Percentiles rank a stretch among this genome's conserved stretches.
phyloP scores from a whole-genome alignment of 2,113 vertebrate genomes.

The Pseudorectes ferrugineus region DNA sequence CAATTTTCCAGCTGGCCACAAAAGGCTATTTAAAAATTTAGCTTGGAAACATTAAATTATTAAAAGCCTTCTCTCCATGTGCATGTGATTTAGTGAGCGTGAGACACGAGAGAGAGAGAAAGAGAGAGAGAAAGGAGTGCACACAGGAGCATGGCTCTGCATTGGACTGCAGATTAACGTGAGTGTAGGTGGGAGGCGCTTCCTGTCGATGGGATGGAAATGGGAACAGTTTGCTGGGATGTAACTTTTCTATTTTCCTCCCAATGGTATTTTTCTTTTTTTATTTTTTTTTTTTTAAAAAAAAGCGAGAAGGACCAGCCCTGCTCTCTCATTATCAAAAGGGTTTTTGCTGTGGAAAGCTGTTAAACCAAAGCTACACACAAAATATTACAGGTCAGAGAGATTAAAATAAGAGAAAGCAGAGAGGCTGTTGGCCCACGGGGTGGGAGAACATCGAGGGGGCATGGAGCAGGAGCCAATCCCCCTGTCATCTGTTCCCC shows the following conservation, averaged over 20 bases:
- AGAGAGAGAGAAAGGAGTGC: constrained; percentile 55
- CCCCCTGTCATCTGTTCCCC: background rate
- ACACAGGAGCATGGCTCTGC: constrained; percentile 46
- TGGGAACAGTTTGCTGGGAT: constrained; percentile 35
- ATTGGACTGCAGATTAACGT: background rate
- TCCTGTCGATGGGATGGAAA: constrained; percentile 50
- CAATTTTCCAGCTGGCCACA: constrained; percentile 57
- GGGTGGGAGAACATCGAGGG: background rate
- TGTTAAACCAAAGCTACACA: constrained; percentile 15
- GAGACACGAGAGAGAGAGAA: constrained; percentile 59
- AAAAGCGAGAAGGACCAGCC: background rate
- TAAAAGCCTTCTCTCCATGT: constrained; percentile 63
- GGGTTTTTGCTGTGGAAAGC: constrained; percentile 45
- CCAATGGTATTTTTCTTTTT: background rate
- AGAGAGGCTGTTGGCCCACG: background rate
- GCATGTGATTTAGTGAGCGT: constrained; percentile 60
- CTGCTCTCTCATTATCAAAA: constrained; percentile 36
- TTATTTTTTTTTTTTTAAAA: background rate
- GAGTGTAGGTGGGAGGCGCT: constrained; percentile 35
- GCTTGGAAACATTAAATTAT: constrained; percentile 47
- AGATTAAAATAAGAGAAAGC: background rate
- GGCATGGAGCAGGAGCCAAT: background rate
- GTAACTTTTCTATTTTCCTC: background rate
- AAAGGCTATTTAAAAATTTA: constrained; percentile 49
- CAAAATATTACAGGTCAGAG: background rate